phyloP scores from a whole-genome alignment of 2,888 invertebrate genomes.

The Oxystoma pomonae region DNA sequence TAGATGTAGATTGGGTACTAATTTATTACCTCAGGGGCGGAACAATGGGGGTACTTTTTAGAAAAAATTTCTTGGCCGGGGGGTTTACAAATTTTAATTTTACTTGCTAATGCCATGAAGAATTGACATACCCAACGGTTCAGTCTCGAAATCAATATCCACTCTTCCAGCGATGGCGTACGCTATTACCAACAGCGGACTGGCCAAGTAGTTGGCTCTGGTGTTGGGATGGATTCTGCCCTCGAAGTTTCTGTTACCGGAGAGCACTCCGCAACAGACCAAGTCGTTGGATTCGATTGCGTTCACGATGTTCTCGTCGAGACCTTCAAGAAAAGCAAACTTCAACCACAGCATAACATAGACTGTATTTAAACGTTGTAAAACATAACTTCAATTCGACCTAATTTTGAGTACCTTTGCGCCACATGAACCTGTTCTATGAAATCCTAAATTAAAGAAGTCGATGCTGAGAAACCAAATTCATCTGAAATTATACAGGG shows the following conservation, averaged over 20 bases:
- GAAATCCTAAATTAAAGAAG: too few species aligned
- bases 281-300: conserved; percentile 91
- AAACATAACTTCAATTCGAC: not conserved
- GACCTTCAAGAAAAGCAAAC: too few species aligned
- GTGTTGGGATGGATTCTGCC: conserved; percentile 97
- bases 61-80: too few species aligned
- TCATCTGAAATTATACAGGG: too few species aligned
- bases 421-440: too few species aligned
- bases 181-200: conserved; percentile 95
- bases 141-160: conserved; percentile 88
- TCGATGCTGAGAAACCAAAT: too few species aligned
- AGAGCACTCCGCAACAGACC: conserved; percentile 93
- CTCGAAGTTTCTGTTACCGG: conserved; percentile 97
- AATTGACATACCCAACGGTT: conserved; percentile 72
- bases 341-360: not conserved
- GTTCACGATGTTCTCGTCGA: conserved; percentile 86
- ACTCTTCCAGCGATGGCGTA: conserved; percentile 96
- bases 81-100: too few species aligned
- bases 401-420: too few species aligned
- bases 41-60: too few species aligned
- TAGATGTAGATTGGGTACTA: too few species aligned
- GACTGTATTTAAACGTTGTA: not conserved
- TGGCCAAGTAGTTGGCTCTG: conserved; percentile 94
- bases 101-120: too few species aligned
- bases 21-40: too few species aligned